These are phyloP conservation scores for Harpagifer antarcticus DNA, from an alignment of 2,797 vertebrate species.

Conservation along the genomic window DNA sequence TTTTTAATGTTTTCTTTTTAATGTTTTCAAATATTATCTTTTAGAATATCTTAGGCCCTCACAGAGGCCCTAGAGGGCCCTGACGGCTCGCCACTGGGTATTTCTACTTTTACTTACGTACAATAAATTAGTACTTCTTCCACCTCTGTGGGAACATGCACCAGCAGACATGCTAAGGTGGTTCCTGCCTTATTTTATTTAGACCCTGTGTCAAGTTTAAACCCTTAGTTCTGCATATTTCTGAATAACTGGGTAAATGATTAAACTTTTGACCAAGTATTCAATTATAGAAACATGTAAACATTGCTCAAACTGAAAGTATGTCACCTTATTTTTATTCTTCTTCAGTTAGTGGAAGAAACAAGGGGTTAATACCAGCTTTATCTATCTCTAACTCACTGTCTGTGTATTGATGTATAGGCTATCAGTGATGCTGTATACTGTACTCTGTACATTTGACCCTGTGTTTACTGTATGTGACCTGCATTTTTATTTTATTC, in stretches of 20 bases:
- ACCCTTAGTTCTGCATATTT: not conserved
- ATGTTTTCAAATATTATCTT: too few species aligned
- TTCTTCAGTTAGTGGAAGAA: too few species aligned
- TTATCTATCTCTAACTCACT: not conserved
- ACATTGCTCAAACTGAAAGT: not conserved
- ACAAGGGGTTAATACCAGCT: not conserved
- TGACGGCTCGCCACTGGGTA: too few species aligned
- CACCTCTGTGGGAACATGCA: too few species aligned
- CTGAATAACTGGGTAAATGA: not conserved
- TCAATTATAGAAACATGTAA: too few species aligned
- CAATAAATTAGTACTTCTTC: too few species aligned
- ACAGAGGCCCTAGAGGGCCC: too few species aligned
- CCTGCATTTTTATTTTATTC: not conserved
- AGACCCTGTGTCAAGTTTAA: not conserved
- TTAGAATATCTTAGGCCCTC: too few species aligned
- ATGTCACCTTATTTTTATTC: too few species aligned
- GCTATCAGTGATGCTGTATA: not conserved
- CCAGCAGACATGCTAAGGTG: not conserved
- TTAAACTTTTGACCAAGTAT: too few species aligned
- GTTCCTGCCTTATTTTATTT: not conserved
- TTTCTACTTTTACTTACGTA: too few species aligned
- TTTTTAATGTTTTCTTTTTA: too few species aligned
- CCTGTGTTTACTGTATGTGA: conserved; percentile 9
- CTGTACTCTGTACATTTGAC: conserved; percentile 49
- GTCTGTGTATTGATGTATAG: not conserved